phyloP scores from a whole-genome alignment of 2,113 vertebrate species.

The Crotalus helleri region DNA sequence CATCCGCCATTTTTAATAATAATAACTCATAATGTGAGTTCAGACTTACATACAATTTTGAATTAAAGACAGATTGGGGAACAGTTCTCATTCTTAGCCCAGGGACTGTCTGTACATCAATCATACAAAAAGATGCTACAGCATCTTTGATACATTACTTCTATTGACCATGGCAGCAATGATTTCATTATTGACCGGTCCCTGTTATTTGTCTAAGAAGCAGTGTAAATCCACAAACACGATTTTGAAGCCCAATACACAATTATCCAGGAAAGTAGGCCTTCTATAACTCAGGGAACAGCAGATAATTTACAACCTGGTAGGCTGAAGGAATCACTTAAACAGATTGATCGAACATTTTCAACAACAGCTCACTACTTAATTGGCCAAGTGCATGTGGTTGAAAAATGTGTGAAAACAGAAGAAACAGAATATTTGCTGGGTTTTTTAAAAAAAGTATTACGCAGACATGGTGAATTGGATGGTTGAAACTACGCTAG shows the following conservation, averaged over 20 bases:
- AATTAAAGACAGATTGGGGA: not conserved
- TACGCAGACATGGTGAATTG: not conserved
- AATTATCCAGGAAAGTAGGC: not conserved
- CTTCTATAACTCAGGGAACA: not conserved
- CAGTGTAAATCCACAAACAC: not conserved
- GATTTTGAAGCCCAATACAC: not conserved
- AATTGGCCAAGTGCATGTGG: not conserved
- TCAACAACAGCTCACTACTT: not conserved
- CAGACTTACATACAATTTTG: not conserved
- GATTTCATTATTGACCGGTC: not conserved
- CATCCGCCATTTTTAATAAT: not conserved
- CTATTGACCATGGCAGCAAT: not conserved
- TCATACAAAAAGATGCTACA: not conserved
- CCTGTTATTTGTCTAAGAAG: not conserved
- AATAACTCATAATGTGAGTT: not conserved
- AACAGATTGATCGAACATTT: not conserved
- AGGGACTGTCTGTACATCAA: not conserved
- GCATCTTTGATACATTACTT: not conserved
- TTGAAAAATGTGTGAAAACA: not conserved
- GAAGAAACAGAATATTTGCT: not conserved
- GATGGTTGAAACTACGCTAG: not conserved
- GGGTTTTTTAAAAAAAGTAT: not conserved
- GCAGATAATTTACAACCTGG: not conserved
- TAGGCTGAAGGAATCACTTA: not conserved
- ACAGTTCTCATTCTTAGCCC: not conserved